phyloP scores from a whole-genome alignment of 2,888 invertebrate genomes.

The Crioceris asparagi region DNA sequence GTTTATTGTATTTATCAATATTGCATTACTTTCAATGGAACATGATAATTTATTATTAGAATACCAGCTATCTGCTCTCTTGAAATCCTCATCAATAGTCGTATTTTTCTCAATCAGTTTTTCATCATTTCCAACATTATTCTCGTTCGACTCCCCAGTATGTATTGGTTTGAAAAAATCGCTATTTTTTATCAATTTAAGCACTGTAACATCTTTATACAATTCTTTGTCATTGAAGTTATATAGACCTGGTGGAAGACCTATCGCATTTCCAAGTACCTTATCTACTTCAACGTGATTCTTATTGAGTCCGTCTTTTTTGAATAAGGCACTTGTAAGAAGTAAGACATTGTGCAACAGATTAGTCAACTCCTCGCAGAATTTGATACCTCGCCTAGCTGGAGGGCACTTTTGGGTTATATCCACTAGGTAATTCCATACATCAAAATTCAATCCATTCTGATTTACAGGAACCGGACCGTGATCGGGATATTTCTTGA shows the following conservation, averaged over 20 bases:
- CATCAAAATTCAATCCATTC: slow-evolving; percentile 27
- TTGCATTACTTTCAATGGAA: no score
- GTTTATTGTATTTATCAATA: no score
- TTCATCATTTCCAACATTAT: not conserved
- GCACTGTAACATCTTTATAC: slow-evolving; percentile 29
- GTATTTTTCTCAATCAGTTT: no score
- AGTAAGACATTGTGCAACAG: slow-evolving; percentile 30
- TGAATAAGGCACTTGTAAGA: slow-evolving; percentile 32
- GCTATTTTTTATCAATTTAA: slow-evolving; percentile 25
- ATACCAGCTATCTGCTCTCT: no score
- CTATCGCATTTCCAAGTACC: slow-evolving; percentile 28
- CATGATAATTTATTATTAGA: no score
- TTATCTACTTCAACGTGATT: slow-evolving; percentile 30
- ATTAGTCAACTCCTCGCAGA: slow-evolving; percentile 33
- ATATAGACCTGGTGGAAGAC: slow-evolving; percentile 31
- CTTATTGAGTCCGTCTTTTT: slow-evolving; percentile 23
- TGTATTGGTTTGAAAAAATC: slow-evolving; percentile 24
- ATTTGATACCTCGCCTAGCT: slow-evolving; percentile 28
- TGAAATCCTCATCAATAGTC: no score
- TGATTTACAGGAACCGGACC: slow-evolving; percentile 33
- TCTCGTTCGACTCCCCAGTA: not conserved
- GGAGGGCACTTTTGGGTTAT: slow-evolving; percentile 29
- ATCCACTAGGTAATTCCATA: slow-evolving; percentile 34
- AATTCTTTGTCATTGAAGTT: slow-evolving; percentile 31
- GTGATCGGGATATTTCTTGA: slow-evolving; percentile 51